A percentile compares a stretch with the other conserved stretches of the same genome.
These are phyloP conservation scores for Drosophila carrolli DNA, from an alignment of 1,140 invertebrate genomes.

Conservation along the genomic window DNA sequence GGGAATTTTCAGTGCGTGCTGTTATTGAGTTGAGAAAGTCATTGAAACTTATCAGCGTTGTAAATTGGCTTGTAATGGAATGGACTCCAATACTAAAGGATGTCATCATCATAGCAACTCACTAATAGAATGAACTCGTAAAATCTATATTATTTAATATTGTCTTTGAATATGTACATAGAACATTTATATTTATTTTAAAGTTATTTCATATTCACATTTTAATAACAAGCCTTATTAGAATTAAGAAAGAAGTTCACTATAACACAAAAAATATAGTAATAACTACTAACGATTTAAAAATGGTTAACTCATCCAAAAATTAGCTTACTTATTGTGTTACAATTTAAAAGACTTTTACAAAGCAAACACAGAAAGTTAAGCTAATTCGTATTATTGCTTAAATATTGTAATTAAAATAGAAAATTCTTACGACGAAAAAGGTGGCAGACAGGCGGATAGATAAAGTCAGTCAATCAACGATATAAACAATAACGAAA, in stretches of 20 bases:
- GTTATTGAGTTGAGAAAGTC: slow-evolving; percentile 21
- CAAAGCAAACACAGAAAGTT: not conserved
- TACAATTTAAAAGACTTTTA: too few species aligned
- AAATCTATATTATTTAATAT: not conserved
- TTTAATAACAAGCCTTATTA: too few species aligned
- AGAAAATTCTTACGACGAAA: slow-evolving; percentile 55
- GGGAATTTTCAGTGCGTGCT: slow-evolving; percentile 27
- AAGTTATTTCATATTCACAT: too few species aligned
- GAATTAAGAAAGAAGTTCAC: too few species aligned
- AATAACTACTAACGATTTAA: too few species aligned
- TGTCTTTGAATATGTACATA: not conserved
- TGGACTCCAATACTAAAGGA: slow-evolving; percentile 3
- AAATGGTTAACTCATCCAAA: too few species aligned
- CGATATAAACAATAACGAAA: slow-evolving; percentile 54
- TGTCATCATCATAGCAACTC: slow-evolving; percentile 1
- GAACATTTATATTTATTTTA: not conserved
- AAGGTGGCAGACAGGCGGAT: slow-evolving; percentile 37
- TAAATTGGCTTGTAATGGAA: slow-evolving; percentile 18
- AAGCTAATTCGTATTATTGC: slow-evolving; percentile 13
- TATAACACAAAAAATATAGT: too few species aligned
- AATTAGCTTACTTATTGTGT: too few species aligned
- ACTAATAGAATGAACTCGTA: slow-evolving; percentile 1
- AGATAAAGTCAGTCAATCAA: slow-evolving; percentile 26
- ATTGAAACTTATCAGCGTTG: slow-evolving; percentile 14
- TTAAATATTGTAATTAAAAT: slow-evolving; percentile 65